These are phyloP conservation scores for Lerema accius DNA, from an alignment of 1,140 invertebrate genomes.

Conservation along the genomic window DNA sequence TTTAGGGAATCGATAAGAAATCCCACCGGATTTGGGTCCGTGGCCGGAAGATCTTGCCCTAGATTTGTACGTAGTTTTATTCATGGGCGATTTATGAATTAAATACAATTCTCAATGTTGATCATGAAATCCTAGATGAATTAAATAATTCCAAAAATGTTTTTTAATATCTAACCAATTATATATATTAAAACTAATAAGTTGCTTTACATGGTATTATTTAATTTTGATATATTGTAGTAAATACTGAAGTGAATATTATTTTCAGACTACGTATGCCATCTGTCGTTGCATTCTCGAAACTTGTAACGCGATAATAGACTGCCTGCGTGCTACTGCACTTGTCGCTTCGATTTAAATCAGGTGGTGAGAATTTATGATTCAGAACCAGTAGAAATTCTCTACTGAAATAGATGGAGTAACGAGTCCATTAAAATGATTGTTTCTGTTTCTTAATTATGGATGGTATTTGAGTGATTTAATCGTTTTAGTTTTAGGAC, in stretches of 20 bases:
- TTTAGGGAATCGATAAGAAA: constrained; percentile 27
- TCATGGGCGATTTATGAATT: constrained; percentile 20
- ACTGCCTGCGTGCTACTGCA: constrained; percentile 38
- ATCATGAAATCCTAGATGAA: no score
- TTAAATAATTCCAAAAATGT: no score
- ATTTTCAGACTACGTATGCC: constrained; percentile 44
- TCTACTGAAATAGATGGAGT: constrained; percentile 13
- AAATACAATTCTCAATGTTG: constrained; percentile 10
- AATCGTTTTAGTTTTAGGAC: no score
- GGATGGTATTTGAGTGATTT: no score
- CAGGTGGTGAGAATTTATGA: constrained; percentile 37
- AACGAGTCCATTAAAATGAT: not conserved
- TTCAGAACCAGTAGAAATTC: not conserved
- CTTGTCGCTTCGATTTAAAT: constrained; percentile 37
- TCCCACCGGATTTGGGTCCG: constrained; percentile 4
- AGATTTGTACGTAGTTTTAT: constrained; percentile 22
- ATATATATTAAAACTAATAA: no score
- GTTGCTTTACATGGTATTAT: no score
- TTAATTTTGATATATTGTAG: no score
- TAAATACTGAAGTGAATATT: no score
- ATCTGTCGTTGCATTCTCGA: constrained; percentile 48
- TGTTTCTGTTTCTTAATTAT: not conserved
- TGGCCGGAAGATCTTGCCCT: not conserved
- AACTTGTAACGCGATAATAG: constrained; percentile 46
- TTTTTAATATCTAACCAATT: no score